A percentile compares a stretch with the other conserved stretches of the same genome.
These are phyloP conservation scores for Himantopus leucocephalus DNA, from an alignment of 2,113 vertebrate species.

Conservation along the genomic window DNA sequence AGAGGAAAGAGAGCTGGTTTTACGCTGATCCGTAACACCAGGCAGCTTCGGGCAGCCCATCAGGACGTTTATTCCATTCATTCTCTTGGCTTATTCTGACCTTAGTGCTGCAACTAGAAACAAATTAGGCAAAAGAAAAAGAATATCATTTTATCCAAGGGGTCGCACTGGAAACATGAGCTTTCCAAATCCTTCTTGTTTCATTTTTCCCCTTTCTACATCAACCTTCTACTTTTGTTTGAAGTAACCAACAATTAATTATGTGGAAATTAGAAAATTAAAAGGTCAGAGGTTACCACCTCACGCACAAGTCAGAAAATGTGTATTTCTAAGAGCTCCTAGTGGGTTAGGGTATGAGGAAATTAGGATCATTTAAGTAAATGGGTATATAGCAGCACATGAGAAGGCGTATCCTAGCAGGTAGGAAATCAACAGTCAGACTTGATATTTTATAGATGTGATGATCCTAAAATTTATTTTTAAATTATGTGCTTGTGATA, in stretches of 20 bases:
- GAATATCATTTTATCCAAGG: background rate
- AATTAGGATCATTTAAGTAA: background rate
- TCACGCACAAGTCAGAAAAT: background rate
- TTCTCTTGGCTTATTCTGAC: slow-evolving; percentile 79
- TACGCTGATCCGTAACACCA: slow-evolving; percentile 91
- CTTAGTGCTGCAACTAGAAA: slow-evolving; percentile 77
- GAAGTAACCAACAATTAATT: slow-evolving; percentile 48
- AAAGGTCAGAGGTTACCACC: slow-evolving; percentile 46
- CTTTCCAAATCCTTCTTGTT: slow-evolving; percentile 3
- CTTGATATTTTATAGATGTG: background rate
- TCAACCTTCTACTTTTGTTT: slow-evolving; percentile 29
- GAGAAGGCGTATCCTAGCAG: background rate
- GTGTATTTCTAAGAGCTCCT: slow-evolving; percentile 18
- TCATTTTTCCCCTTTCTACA: slow-evolving; percentile 2
- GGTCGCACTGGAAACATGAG: background rate
- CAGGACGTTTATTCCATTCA: slow-evolving; percentile 80
- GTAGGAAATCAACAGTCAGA: background rate
- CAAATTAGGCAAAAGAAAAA: slow-evolving; percentile 72
- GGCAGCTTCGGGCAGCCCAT: slow-evolving; percentile 85
- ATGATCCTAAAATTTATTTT: background rate
- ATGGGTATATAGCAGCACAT: background rate
- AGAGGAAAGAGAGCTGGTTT: slow-evolving; percentile 84
- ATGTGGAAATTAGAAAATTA: slow-evolving; percentile 47
- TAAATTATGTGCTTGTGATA: background rate
- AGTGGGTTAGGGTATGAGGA: background rate